phyloP scores from a whole-genome alignment of 1,140 invertebrate genomes.

The Halyomorpha halys region DNA sequence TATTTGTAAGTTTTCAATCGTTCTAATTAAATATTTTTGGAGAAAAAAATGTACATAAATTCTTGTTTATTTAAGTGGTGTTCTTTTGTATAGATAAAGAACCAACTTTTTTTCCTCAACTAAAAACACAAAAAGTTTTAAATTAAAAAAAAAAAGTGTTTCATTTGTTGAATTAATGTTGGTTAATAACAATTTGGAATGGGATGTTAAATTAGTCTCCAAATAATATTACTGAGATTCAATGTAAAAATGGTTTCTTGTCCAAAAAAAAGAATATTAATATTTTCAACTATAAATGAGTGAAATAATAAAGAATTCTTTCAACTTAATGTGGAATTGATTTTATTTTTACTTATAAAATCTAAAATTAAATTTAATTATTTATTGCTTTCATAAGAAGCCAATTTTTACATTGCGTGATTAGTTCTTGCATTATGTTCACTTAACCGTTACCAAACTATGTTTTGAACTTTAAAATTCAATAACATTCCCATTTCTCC shows the following conservation, averaged over 20 bases:
- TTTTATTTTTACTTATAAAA: no score
- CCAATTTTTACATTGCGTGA: no score
- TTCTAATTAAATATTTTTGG: conserved; percentile 13
- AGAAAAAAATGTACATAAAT: background rate
- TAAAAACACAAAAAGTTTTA: conserved; percentile 1
- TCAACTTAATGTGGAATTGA: no score
- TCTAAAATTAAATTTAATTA: no score
- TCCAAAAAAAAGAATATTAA: no score
- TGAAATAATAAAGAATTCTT: no score
- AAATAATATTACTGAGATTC: no score
- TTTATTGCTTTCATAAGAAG: no score
- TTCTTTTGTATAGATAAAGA: background rate
- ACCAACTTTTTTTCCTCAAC: background rate
- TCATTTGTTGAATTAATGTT: background rate
- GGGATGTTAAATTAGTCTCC: no score
- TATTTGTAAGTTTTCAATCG: conserved; percentile 15
- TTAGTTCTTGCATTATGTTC: no score
- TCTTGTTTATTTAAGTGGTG: background rate
- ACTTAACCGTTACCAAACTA: background rate
- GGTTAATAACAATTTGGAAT: background rate
- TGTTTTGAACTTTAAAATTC: conserved; percentile 3
- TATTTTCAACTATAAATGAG: no score
- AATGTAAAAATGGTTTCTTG: no score
- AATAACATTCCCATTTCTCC: background rate
- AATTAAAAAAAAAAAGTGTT: conserved; percentile 1